These are phyloP conservation scores for Apeira syringaria DNA, from an alignment of 2,888 invertebrate species.

Conservation along the genomic window DNA sequence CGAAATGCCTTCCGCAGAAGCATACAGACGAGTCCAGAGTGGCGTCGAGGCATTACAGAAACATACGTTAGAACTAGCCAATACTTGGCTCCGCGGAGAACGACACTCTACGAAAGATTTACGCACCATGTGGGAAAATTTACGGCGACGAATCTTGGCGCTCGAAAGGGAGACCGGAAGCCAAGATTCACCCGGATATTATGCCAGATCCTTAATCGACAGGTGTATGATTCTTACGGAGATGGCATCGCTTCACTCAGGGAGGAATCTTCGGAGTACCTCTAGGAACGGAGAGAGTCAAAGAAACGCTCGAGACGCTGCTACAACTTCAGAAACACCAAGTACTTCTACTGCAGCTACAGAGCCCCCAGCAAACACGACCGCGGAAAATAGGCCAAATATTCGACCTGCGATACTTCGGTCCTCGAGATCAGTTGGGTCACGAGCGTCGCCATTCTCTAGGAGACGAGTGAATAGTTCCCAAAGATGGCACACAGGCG, in stretches of 20 bases:
- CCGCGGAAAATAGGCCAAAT: not conserved
- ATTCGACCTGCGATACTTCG: conserved; percentile 5
- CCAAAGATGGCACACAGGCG: conserved; percentile 63
- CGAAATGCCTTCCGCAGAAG: conserved; percentile 60
- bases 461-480: conserved; percentile 53
- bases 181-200: conserved; percentile 63
- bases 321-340: not conserved
- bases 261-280: not conserved
- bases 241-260: conserved; percentile 42
- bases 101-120: conserved; percentile 81
- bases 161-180: conserved; percentile 75
- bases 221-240: conserved; percentile 65
- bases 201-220: conserved; percentile 67
- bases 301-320: conserved; percentile 2
- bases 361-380: not conserved
- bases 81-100: conserved; percentile 69
- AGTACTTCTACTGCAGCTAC: conserved; percentile 1
- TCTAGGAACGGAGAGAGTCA: conserved; percentile 5
- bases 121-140: conserved; percentile 85
- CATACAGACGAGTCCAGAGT: conserved; percentile 63
- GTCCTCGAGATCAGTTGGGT: conserved; percentile 2
- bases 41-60: conserved; percentile 66
- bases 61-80: conserved; percentile 62
- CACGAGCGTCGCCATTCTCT: conserved; percentile 41
- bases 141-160: conserved; percentile 83